These are phyloP conservation scores for Tapera naevia DNA, from an alignment of 2,797 vertebrate species.

Conservation along the genomic window DNA sequence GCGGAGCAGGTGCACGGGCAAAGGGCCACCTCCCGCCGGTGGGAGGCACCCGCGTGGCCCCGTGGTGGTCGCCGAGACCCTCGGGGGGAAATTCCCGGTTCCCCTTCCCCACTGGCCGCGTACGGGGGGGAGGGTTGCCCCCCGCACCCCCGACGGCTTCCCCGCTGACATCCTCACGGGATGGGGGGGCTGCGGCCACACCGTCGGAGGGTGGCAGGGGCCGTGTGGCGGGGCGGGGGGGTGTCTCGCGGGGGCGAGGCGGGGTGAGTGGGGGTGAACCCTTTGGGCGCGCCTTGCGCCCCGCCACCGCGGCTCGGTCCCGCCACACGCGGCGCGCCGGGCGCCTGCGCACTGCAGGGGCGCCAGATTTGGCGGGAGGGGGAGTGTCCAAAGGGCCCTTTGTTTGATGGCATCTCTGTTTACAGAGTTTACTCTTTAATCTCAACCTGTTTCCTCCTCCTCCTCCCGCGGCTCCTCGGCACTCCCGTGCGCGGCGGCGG, in stretches of 20 bases:
- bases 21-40: neutral
- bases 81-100: too few relatives aligned
- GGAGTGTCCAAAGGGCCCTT: slow-evolving; percentile 80
- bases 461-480: slow-evolving; percentile 74
- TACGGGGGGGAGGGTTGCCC: neutral
- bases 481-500: slow-evolving; percentile 67
- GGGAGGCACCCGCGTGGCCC: neutral
- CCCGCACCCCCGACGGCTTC: neutral
- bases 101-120: neutral
- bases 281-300: neutral
- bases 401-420: slow-evolving; percentile 88
- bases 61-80: neutral
- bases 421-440: slow-evolving; percentile 88
- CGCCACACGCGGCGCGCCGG: slow-evolving; percentile 16
- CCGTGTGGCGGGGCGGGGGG: too few relatives aligned
- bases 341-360: slow-evolving; percentile 85
- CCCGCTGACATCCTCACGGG: neutral
- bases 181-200: neutral
- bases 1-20: slow-evolving; percentile 28
- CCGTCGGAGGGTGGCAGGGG: neutral
- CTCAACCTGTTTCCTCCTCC: slow-evolving; percentile 90
- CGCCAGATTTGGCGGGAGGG: slow-evolving; percentile 93
- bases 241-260: neutral
- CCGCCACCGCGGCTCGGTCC: slow-evolving; percentile 15
- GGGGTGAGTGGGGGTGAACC: neutral